Percentiles rank a stretch among this genome's conserved stretches.
phyloP scores from a whole-genome alignment of 1,140 invertebrate genomes.

The Stratiolaelaps scimitus region DNA sequence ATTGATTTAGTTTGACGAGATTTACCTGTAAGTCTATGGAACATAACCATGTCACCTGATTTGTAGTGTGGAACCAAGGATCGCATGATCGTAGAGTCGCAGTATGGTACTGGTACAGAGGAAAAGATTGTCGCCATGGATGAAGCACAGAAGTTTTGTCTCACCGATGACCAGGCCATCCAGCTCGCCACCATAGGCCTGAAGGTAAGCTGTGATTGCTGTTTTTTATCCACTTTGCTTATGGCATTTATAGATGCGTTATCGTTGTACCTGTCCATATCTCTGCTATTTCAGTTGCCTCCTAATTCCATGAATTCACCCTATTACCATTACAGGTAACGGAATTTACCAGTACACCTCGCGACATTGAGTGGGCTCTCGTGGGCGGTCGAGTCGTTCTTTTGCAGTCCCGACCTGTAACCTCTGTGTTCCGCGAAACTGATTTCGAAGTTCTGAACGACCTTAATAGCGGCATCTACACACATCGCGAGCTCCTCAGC shows the following conservation, averaged over 20 bases:
- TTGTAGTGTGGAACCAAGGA: not conserved
- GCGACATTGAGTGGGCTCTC: slow-evolving; percentile 16
- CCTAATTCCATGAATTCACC: not conserved
- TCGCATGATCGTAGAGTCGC: not conserved
- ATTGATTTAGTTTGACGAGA: too few relatives aligned
- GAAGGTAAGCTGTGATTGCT: too few relatives aligned
- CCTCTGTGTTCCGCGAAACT: not conserved
- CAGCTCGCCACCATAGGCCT: not conserved
- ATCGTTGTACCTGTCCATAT: too few relatives aligned
- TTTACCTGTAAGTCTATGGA: too few relatives aligned
- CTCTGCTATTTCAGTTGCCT: too few relatives aligned
- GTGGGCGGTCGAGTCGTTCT: not conserved
- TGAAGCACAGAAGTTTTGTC: not conserved
- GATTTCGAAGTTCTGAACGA: slow-evolving; percentile 1
- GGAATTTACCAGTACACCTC: not conserved
- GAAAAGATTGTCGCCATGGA: not conserved
- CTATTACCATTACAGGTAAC: not conserved
- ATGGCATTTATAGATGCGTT: too few relatives aligned
- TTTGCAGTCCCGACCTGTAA: not conserved
- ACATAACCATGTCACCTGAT: too few relatives aligned
- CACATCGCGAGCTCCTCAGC: not conserved
- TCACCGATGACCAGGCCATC: not conserved
- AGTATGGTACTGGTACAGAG: slow-evolving; percentile 1
- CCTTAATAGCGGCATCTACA: not conserved
- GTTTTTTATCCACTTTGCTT: too few relatives aligned